Base-by-base conservation (phyloP, 1,140 invertebrate species). In the Bactericera cockerelli region DNA sequence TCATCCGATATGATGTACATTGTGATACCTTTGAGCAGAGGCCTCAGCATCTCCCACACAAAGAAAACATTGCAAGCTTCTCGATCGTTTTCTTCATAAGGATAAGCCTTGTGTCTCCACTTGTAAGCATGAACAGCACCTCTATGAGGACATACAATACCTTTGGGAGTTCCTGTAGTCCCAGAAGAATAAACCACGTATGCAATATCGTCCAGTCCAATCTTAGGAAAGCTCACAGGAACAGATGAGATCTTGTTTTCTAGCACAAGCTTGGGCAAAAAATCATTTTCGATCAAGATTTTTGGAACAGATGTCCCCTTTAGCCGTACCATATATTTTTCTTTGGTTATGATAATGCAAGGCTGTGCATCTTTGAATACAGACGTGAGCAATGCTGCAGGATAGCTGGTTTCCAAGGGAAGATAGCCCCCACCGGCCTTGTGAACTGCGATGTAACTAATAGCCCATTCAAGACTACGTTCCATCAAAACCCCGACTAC, bases 111-210 rank as follows among this genome's bases (percentile, higher is more conserved):
- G 58, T 67, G 65, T 36, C 65, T 56, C 64, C 65, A 67, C 38
- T 61, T 59, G 53, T 64, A 67, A 8, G 65, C 65, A 59, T 66
- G 67, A 8, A 67, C 65, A 38, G 67, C 63, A 4, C 65, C 65
- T 19, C 67, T 60, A 57, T 67, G 67, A n/a, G 67, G 65, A 57
- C 65, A 67, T 26, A 55, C 56, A 59, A 67, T 66, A 66, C 76
- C 76, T 71, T 78, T 78, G 13, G 76, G 76, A 65, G 73, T 75
- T 22, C 76, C 76, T n/a, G 76, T 78, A 6, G 76, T 78, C 1
- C 76, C 76, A 11, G 75, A 77, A 0, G 72, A 74, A 60, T 74
- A 76, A 0, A 74, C 75, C 21, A 72, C 68, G 64, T 76, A 76
- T 4, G 75, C 76, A 38, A 77, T 64, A 66, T 72, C 74, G 62